Conservation (phyloP, 35 echinoderm and acorn worm species). For the Patiria miniata region DNA sequence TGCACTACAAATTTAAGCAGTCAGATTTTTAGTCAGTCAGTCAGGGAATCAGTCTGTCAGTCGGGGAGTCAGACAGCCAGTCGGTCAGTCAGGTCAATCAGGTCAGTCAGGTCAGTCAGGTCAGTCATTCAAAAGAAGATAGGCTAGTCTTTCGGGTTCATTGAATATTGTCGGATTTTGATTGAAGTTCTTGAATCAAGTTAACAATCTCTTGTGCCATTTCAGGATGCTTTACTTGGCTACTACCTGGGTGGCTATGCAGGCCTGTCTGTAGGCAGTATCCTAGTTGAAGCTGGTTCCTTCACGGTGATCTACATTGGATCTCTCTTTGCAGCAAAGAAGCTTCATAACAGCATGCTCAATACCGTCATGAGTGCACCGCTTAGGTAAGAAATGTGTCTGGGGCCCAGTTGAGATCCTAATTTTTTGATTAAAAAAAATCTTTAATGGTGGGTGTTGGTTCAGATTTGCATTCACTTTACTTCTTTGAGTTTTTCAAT, state of each 20-base stretch:
- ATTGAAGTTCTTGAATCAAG: no score
- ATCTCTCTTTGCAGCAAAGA: slow-evolving; percentile 61
- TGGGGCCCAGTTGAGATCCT: not conserved
- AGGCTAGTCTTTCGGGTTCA: no score
- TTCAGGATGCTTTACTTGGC: not conserved
- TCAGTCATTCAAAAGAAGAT: no score
- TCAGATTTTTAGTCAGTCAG: no score
- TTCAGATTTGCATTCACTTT: not conserved
- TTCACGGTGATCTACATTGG: slow-evolving; percentile 39
- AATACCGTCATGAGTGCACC: slow-evolving; percentile 63
- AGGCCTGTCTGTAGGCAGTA: slow-evolving; percentile 47
- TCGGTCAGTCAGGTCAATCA: no score
- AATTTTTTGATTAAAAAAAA: not conserved
- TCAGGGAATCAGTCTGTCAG: no score
- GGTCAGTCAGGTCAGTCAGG: no score
- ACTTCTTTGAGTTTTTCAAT: not conserved
- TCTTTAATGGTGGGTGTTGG: not conserved
- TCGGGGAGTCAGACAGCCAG: no score
- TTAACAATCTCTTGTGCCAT: no score
- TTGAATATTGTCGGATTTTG: no score
- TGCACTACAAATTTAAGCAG: no score
- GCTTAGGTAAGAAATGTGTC: slow-evolving; percentile 42
- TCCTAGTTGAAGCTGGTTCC: slow-evolving; percentile 33
- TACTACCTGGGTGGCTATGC: slow-evolving; percentile 75
- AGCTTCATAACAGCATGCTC: slow-evolving; percentile 63